Evolutionary conservation across 2,888 invertebrate genomes (phyloP).

Genomic region (Macrophya alboannulata): DNA sequence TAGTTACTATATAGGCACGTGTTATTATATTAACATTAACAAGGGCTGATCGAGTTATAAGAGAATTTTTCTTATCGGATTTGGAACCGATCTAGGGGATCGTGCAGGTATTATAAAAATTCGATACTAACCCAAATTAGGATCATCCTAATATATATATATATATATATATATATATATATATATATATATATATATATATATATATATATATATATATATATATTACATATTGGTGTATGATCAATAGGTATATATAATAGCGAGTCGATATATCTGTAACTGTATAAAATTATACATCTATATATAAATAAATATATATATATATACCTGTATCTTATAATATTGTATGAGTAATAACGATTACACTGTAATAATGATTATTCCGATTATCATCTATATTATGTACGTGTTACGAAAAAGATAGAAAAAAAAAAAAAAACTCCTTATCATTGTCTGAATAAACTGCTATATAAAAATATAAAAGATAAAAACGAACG

Average conservation of each 20-base stretch:
- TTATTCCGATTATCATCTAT: slow-evolving; percentile 4
- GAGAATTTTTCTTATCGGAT: no score
- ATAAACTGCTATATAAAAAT: neutral
- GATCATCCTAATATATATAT: neutral
- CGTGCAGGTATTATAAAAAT: no score
- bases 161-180: neutral
- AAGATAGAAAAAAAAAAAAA: neutral
- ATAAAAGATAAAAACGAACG: neutral
- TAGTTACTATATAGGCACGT: no score
- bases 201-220: no score
- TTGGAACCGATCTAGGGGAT: no score
- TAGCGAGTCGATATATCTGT: neutral
- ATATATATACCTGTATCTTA: neutral
- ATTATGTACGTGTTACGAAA: slow-evolving; percentile 15
- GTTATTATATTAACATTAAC: no score
- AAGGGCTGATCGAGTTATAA: no score
- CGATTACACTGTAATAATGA: neutral
- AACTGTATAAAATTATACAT: neutral
- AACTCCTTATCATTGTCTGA: neutral
- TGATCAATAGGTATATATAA: no score
- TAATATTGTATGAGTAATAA: slow-evolving; percentile 8
- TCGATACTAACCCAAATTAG: no score
- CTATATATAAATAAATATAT: neutral
- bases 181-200: no score
- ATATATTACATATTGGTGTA: no score